Base-by-base conservation (phyloP, 2,888 invertebrate species). In the Eristalinus sepulchralis region DNA sequence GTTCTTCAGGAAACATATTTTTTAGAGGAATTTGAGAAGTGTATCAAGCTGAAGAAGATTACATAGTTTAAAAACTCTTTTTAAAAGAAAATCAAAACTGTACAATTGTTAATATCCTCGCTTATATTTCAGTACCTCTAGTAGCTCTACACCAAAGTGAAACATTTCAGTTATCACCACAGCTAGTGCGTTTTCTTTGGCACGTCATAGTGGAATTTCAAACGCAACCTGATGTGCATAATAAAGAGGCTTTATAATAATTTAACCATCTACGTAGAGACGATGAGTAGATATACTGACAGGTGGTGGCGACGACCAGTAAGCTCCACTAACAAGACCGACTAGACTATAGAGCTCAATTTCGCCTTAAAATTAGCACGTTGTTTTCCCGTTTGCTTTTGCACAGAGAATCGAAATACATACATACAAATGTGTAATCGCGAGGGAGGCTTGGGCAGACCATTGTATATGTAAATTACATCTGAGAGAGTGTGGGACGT, bases 231-330 rank as follows among this genome's bases (percentile, higher is more conserved):
- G 85, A 86, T 78, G 70, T 63, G 85, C 82, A 86, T 86, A 70
- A 82, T 82, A 86, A 86, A 86, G 82, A 82, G 64, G 77, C 78
- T 86, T 86, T 82, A 82, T 86, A 82, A 82, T 82, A 82, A 77
- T 82, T 78, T 86, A 86, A 86, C 77, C 85, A 86, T 73, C 82
- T 78, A 76, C 73, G 77, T 73, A 82, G 68, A 68, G 63, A n/a
- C 33, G 31, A n/a, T 68, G 63, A 64, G 53, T 17, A n/a, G 20
- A 22, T 55, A 59, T 24, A 53, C 24, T 6, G 34, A 55, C 47
- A 47, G 24, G 34, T 13, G 22, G n/a, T 33, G 59, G 70, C 47
- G 63, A 63, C 33, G 63, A 79, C 66, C 76, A 67, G 24, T 8
- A 17, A 70, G 20, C 62, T 68, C 33, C 36, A 47, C 47, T 47